Evolutionary conservation across 2,113 vertebrate species (phyloP).

Genomic region (Equus quagga): DNA sequence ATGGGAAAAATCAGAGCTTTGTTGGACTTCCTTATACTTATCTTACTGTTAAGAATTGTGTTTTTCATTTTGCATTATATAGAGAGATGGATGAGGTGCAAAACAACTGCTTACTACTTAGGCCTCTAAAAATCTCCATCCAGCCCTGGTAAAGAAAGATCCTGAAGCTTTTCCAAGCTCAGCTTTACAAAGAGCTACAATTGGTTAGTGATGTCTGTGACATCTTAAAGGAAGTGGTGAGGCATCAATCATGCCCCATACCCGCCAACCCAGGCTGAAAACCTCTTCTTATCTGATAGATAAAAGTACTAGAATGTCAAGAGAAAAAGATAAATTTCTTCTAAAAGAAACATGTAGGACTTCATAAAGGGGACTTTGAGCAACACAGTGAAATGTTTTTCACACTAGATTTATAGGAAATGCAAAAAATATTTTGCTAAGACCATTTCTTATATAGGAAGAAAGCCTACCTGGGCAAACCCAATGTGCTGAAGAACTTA

Average conservation of each 20-base stretch:
- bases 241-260: not conserved
- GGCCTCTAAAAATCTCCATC: not conserved
- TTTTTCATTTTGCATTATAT: constrained; percentile 6
- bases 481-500: not conserved
- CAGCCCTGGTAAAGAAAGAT: not conserved
- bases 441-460: not conserved
- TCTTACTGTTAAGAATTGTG: not conserved
- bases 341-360: not conserved
- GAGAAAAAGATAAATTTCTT: constrained; percentile 11
- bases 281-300: not conserved
- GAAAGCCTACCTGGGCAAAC: constrained; percentile 38
- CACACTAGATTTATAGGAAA: constrained; percentile 46
- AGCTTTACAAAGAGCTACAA: not conserved
- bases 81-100: not conserved
- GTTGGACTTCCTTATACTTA: not conserved
- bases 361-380: not conserved
- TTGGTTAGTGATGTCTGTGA: not conserved
- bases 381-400: constrained; percentile 30
- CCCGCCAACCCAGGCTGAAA: not conserved
- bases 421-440: not conserved
- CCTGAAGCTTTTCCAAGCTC: not conserved
- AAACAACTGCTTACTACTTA: not conserved
- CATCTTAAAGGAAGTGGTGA: not conserved
- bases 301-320: constrained; percentile 5
- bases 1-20: not conserved